Evolutionary conservation across 2,797 vertebrate genomes (phyloP).

Genomic region (Darevskia nairensis): DNA sequence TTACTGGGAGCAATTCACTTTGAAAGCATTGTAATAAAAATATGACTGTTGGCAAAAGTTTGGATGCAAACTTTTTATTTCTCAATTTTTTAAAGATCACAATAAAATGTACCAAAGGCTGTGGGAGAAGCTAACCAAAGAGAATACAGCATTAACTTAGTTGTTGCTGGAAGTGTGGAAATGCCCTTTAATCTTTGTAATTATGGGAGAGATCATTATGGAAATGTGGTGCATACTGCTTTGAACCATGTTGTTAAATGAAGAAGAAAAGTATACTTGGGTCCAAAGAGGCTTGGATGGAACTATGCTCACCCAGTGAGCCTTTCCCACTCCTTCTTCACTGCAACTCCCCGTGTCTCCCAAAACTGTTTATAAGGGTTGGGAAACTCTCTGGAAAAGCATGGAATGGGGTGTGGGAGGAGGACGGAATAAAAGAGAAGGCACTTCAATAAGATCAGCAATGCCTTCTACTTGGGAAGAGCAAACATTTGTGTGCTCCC

Average conservation of each 20-base stretch:
- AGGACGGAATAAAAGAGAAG: not conserved
- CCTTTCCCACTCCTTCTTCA: not conserved
- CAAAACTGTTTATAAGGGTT: not conserved
- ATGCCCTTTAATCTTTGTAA: not conserved
- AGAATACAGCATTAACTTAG: too few species aligned
- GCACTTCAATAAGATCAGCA: not conserved
- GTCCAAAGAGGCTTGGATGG: not conserved
- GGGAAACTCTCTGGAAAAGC: not conserved
- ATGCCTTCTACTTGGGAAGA: not conserved
- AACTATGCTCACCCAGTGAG: not conserved
- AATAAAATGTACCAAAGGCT: too few species aligned
- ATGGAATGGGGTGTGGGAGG: not conserved
- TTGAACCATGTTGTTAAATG: too few species aligned
- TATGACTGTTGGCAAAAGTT: not conserved
- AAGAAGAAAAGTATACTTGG: not conserved
- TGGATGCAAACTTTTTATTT: slow-evolving; percentile 38
- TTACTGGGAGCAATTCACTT: not conserved
- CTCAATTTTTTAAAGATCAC: slow-evolving; percentile 44
- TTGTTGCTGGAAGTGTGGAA: not conserved
- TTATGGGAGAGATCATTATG: not conserved
- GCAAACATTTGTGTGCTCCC: not conserved
- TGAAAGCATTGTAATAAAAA: slow-evolving; percentile 25
- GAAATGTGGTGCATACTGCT: not conserved
- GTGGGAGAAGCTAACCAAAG: too few species aligned
- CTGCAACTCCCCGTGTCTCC: not conserved